A percentile compares a stretch with the other conserved stretches of the same genome.
These are phyloP conservation scores for Fistularia tabacaria DNA, from an alignment of 2,797 vertebrate genomes.

Conservation along the genomic window DNA sequence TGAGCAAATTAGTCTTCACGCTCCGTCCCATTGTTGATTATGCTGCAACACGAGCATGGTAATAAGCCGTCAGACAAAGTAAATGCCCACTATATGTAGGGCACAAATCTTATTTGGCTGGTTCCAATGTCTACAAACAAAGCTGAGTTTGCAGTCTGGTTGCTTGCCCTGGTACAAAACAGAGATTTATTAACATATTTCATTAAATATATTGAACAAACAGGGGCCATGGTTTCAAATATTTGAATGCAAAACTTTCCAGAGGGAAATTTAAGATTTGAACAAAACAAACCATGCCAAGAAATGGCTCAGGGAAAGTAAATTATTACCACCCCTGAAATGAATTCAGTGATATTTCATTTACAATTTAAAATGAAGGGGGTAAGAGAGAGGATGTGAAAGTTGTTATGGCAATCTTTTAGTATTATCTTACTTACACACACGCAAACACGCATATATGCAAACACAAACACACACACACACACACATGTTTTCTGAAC, in stretches of 20 bases:
- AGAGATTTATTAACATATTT: slow-evolving; percentile 79
- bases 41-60: slow-evolving; percentile 69
- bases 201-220: slow-evolving; percentile 74
- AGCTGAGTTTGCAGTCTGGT: slow-evolving; percentile 74
- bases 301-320: too few relatives aligned
- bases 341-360: too few relatives aligned
- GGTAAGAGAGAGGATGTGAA: too few relatives aligned
- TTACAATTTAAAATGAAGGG: too few relatives aligned
- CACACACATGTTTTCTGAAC: too few relatives aligned
- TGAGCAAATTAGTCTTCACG: slow-evolving; percentile 73
- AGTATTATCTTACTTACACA: too few relatives aligned
- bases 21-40: slow-evolving; percentile 70
- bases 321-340: too few relatives aligned
- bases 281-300: too few relatives aligned
- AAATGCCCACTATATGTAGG: slow-evolving; percentile 71
- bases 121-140: slow-evolving; percentile 64
- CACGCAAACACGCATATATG: too few relatives aligned
- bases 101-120: slow-evolving; percentile 81
- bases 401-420: too few relatives aligned
- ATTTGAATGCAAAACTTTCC: slow-evolving; percentile 59
- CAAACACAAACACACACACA: too few relatives aligned
- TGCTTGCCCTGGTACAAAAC: slow-evolving; percentile 70
- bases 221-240: slow-evolving; percentile 58
- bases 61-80: slow-evolving; percentile 78
- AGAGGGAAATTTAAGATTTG: slow-evolving; percentile 30